These are phyloP conservation scores for Tenthredo amoena DNA, from an alignment of 2,888 invertebrate genomes.

Conservation along the genomic window DNA sequence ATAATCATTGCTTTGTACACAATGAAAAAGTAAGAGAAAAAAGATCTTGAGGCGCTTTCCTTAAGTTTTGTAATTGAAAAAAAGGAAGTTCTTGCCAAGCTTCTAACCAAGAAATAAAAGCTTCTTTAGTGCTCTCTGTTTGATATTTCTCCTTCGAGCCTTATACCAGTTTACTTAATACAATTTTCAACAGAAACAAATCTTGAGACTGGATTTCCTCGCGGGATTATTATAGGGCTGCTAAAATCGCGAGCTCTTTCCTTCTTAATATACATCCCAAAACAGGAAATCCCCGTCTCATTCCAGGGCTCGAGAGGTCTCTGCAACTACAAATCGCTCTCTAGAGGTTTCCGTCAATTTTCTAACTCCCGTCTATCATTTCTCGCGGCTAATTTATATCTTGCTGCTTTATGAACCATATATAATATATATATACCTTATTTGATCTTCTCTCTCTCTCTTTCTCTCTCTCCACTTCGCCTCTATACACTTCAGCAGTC, in stretches of 20 bases:
- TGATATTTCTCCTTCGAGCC: slow-evolving; percentile 54
- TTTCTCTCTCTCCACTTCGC: background rate
- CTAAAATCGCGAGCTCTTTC: slow-evolving; percentile 4
- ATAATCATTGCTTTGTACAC: background rate
- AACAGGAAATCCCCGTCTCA: background rate
- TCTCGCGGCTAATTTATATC: slow-evolving; percentile 35
- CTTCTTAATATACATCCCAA: background rate
- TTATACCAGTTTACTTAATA: slow-evolving; percentile 63
- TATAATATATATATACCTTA: background rate
- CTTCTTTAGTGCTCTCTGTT: background rate
- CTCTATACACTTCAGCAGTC: background rate
- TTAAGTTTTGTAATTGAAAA: background rate
- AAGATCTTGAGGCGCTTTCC: background rate
- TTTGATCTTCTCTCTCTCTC: too few species aligned
- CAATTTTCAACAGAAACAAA: slow-evolving; percentile 40
- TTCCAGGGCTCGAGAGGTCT: background rate
- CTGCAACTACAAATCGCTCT: background rate
- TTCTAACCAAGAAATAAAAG: background rate
- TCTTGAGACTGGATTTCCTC: background rate
- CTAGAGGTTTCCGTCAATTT: slow-evolving; percentile 35
- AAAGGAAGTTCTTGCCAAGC: background rate
- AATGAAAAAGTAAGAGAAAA: background rate
- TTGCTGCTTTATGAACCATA: background rate
- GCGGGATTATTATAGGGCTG: background rate
- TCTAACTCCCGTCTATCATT: background rate